Conservation (phyloP, 1,140 invertebrate genomes). For the Papilio glaucus region DNA sequence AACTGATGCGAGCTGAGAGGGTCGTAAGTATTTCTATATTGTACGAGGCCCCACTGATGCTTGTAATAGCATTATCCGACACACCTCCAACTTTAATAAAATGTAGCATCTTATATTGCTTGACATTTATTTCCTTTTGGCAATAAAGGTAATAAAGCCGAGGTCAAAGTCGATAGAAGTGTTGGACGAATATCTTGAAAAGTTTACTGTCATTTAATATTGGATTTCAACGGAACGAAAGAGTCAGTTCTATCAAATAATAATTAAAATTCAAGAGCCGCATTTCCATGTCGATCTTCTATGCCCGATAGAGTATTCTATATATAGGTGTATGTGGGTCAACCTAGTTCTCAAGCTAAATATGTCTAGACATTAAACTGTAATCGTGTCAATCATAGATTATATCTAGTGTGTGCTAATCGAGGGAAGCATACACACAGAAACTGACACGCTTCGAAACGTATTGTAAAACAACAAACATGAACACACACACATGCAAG, state of each 20-base stretch:
- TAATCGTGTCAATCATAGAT: slow-evolving; percentile 30
- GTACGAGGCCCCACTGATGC: neutral
- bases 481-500: slow-evolving; percentile 29
- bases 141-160: slow-evolving; percentile 34
- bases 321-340: slow-evolving; percentile 60
- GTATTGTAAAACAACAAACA: slow-evolving; percentile 9
- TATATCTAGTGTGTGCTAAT: slow-evolving; percentile 26
- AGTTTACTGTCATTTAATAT: slow-evolving; percentile 38
- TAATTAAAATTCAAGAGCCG: slow-evolving; percentile 63
- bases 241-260: slow-evolving; percentile 51
- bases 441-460: slow-evolving; percentile 9
- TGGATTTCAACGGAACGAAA: slow-evolving; percentile 42
- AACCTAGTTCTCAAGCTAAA: slow-evolving; percentile 55
- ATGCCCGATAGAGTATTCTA: slow-evolving; percentile 53
- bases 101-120: slow-evolving; percentile 5
- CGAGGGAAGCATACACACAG: slow-evolving; percentile 13
- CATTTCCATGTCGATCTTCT: slow-evolving; percentile 53
- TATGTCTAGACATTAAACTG: slow-evolving; percentile 41
- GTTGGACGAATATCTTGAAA: slow-evolving; percentile 24
- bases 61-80: neutral
- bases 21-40: neutral
- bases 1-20: neutral
- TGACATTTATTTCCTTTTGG: neutral
- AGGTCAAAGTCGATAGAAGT: slow-evolving; percentile 3
- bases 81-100: slow-evolving; percentile 29